Evolutionary conservation across 2,888 invertebrate species (phyloP), one percentile per base, ranked within the genome.

Genomic region (Brachylomia viminalis): DNA sequence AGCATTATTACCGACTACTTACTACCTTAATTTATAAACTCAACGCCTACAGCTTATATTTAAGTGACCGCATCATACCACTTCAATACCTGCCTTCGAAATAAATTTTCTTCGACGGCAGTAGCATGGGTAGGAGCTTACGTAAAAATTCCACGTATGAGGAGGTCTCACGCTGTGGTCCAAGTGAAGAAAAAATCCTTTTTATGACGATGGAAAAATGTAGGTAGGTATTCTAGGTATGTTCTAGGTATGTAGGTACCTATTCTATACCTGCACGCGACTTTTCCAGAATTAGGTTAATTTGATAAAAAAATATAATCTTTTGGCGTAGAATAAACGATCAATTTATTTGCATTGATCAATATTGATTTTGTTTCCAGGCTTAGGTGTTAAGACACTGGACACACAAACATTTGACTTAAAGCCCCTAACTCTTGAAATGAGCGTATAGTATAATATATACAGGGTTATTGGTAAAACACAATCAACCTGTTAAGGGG

Each of bases 71-170:
- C 89, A 91, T 93, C 89, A 90, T 90, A 89, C 91, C 88, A 90
- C 91, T 93, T 92, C 90, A 91, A 92, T 86, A 86, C 82, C 82
- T 88, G 92, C 93, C 93, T 92, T 92, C 89, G 90, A 94, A 95
- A 95, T 95, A 94, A 93, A 95, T 93, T 95, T 91, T 86, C 91
- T 91, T 90, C 84, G 86, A 89, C 91, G 92, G 93, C 92, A 93
- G 92, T 92, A 87, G 87, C 88, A 87, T 88, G 83, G 87, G 88
- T 82, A 83, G 79, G 76, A 79, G 91, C 92, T 95, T 94, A 94
- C 95, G 95, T 95, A 96, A 96, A 96, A 95, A 94, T 93, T 95
- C 95, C 95, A 96, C 96, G 95, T 95, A 94, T 93, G 92, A 92
- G 91, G 90, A 93, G 92, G 91, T 90, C 88, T 90, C 82, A 86